Percentiles rank a stretch among this genome's conserved stretches.
These are phyloP conservation scores for Orcinus orca DNA, from an alignment of 2,113 vertebrate genomes.

Conservation along the genomic window DNA sequence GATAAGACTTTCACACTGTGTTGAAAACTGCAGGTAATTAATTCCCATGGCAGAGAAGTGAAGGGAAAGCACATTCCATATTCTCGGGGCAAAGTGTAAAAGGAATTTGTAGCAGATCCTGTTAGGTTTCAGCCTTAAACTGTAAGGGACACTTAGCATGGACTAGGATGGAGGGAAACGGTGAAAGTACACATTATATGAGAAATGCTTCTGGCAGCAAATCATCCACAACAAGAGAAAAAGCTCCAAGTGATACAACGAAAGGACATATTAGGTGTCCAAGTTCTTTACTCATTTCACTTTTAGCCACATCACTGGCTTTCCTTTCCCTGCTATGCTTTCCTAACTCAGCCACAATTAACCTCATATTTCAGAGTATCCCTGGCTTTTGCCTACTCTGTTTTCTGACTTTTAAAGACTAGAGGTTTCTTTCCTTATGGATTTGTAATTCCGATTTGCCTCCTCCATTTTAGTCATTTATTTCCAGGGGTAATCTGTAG, in stretches of 20 bases:
- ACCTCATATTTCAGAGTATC: neutral
- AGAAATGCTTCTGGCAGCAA: neutral
- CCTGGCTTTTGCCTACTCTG: neutral
- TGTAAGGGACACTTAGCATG: neutral
- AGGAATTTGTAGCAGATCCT: neutral
- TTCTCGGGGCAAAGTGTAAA: constrained; percentile 37
- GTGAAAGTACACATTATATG: neutral
- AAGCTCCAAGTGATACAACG: neutral
- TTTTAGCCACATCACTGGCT: neutral
- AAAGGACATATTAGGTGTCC: too few relatives aligned
- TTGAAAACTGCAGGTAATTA: constrained; percentile 61
- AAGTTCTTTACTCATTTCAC: neutral
- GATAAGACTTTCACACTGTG: constrained; percentile 58
- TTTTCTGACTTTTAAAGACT: neutral
- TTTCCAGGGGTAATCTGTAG: constrained; percentile 63
- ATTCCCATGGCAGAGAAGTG: constrained; percentile 33
- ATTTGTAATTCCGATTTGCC: constrained; percentile 29
- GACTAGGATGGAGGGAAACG: too few relatives aligned
- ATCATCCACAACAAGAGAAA: neutral
- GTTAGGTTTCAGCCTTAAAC: neutral
- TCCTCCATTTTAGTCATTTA: neutral
- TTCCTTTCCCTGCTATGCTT: neutral
- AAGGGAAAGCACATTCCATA: constrained; percentile 43
- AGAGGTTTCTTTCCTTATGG: neutral
- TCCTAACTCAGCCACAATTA: neutral